Evolutionary conservation across 1,140 invertebrate genomes (phyloP), one percentile per base, ranked within the genome.

Genomic region (Magallana angulata): DNA sequence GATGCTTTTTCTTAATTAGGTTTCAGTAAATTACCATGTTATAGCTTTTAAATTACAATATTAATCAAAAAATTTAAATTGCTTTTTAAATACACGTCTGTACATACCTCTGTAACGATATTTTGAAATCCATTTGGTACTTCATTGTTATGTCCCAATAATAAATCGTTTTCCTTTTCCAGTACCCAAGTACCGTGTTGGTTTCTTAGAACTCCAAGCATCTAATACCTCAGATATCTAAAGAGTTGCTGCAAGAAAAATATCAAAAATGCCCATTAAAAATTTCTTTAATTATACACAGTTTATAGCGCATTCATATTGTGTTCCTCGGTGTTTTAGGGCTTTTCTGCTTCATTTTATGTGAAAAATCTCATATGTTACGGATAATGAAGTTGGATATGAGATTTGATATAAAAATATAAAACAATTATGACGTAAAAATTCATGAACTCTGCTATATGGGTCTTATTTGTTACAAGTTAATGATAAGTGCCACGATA

Each of bases 351-450:
- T 76, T 30, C 9, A 12, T 76, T 76, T 76, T 76, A 76, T 76
- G 68, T 76, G 68, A 12, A 76, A 76, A 76, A 76, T 30, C 68
- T 76, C 68, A 76, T 76, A 76, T 76, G 68, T 76, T 76, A 76
- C 68, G 68, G 68, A 76, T 76, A 76, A 76, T 76, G 68, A 76
- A 76, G 68, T 76, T 30, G 18, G 68, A 76, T 76, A 30, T 48
- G 36, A 11, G 68, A 76, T 18, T 30, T 30, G 12, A 30, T 24
- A 76, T 76, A 76, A 76, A 64, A 76, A 76, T 76, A 76, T 76
- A 76, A 76, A 76, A 76, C 68, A 76, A 76, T 76, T 76, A 76
- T 76, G 68, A 76, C 68, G 36, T 8, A 12, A 62, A 8, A 76
- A 76, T 12, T 30, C 7, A 24, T 30, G 12, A 12, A 30, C 24